Conservation (phyloP, 1,140 invertebrate genomes). For the Popillia japonica region DNA sequence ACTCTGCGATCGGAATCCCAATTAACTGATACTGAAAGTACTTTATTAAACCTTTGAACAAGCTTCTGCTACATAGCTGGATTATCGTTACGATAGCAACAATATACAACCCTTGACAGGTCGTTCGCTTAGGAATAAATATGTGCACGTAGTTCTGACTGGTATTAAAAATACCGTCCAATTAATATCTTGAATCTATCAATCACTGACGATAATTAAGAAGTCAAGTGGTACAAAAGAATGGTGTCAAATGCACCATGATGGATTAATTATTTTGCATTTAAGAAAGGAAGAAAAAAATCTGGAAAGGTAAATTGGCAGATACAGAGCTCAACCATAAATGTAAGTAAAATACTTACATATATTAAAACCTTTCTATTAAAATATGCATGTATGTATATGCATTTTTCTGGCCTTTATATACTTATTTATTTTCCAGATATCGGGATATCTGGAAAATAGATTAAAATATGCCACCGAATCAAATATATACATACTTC, state of each 20-base stretch:
- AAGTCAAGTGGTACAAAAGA: conserved; percentile 34
- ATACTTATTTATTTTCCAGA: no score
- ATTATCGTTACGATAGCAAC: not conserved
- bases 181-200: conserved; percentile 37
- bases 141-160: not conserved
- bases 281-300: not conserved
- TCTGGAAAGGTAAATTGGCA: not conserved
- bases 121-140: not conserved
- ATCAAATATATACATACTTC: no score
- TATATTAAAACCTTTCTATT: not conserved
- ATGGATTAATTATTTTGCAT: conserved; percentile 35
- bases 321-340: not conserved
- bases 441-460: no score
- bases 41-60: conserved; percentile 6
- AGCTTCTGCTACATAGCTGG: not conserved
- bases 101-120: not conserved
- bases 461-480: no score
- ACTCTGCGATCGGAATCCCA: conserved; percentile 1
- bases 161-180: conserved; percentile 30
- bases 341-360: not conserved
- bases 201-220: conserved; percentile 37
- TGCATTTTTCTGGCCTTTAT: no score
- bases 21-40: conserved; percentile 26
- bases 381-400: not conserved
- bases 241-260: conserved; percentile 25